Percentiles rank a stretch among this genome's conserved stretches.
Conservation (phyloP, 2,888 invertebrate species). For the Caenorhabditis angaria region DNA sequence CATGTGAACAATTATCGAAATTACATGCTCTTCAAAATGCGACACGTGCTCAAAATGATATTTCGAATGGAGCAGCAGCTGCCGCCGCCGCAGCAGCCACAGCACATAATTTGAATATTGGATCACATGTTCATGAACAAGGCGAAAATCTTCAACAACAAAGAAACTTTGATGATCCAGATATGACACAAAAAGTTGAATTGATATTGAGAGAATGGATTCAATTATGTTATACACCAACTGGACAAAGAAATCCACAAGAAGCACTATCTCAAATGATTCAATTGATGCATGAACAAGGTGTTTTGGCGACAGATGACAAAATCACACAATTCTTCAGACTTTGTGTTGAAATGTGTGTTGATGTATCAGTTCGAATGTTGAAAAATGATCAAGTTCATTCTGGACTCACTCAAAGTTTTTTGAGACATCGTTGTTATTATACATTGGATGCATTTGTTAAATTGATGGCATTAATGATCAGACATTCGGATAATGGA, state of each 20-base stretch:
- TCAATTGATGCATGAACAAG: constrained; percentile 86
- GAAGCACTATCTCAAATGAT: constrained; percentile 94
- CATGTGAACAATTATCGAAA: constrained; percentile 53
- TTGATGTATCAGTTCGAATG: constrained; percentile 87
- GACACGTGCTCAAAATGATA: constrained; percentile 17
- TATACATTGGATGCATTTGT: constrained; percentile 79
- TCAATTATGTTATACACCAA: constrained; percentile 82
- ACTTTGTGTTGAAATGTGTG: constrained; percentile 93
- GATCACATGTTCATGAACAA: not conserved
- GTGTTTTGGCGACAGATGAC: constrained; percentile 95
- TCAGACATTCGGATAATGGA: constrained; percentile 82
- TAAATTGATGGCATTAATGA: constrained; percentile 77
- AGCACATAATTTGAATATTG: not conserved
- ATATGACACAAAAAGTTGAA: constrained; percentile 78
- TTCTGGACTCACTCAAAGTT: constrained; percentile 72
- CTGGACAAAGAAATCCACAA: constrained; percentile 64
- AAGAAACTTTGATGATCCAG: constrained; percentile 33
- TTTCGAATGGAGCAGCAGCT: not conserved
- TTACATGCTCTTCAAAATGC: constrained; percentile 43
- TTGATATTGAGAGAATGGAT: constrained; percentile 94
- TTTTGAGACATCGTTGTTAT: constrained; percentile 89
- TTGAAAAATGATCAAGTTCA: constrained; percentile 48
- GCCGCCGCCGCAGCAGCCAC: constrained; percentile 20
- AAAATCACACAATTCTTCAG: constrained; percentile 95
- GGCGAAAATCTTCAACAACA: not conserved